phyloP scores from a whole-genome alignment of 2,888 invertebrate species.

The Hypercompe scribonia region DNA sequence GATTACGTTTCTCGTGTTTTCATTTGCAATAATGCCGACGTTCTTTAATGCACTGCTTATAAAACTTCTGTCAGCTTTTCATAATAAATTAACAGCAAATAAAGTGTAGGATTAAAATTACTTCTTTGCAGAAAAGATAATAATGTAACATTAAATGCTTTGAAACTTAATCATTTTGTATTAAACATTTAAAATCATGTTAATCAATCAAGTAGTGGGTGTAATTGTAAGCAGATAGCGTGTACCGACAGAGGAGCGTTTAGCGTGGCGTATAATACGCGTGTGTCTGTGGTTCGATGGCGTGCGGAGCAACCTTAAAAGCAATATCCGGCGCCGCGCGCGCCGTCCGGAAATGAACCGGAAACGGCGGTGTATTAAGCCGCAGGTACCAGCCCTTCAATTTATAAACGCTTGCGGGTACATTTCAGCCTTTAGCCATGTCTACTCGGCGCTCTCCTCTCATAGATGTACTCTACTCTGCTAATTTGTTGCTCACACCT shows the following conservation, averaged over 20 bases:
- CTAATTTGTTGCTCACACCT: conserved; percentile 79
- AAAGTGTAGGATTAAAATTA: conserved; percentile 22
- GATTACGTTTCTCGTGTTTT: conserved; percentile 72
- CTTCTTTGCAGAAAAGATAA: conserved; percentile 16
- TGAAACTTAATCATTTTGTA: not conserved
- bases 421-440: conserved; percentile 68
- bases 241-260: conserved; percentile 38
- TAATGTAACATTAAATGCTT: not conserved
- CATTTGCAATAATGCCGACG: conserved; percentile 58
- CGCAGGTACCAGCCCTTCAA: conserved; percentile 86
- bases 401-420: conserved; percentile 84
- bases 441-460: conserved; percentile 63
- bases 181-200: not conserved
- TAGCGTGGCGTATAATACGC: conserved; percentile 56
- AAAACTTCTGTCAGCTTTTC: conserved; percentile 49
- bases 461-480: conserved; percentile 73
- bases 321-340: conserved; percentile 87
- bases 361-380: conserved; percentile 87
- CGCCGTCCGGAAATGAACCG: conserved; percentile 87
- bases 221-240: conserved; percentile 33
- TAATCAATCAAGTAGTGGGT: conserved; percentile 17
- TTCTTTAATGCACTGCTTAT: conserved; percentile 52
- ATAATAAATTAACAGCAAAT: conserved; percentile 35
- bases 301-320: conserved; percentile 86
- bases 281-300: conserved; percentile 65